Evolutionary conservation across 2,888 invertebrate genomes (phyloP).

Genomic region (Tachina fera): DNA sequence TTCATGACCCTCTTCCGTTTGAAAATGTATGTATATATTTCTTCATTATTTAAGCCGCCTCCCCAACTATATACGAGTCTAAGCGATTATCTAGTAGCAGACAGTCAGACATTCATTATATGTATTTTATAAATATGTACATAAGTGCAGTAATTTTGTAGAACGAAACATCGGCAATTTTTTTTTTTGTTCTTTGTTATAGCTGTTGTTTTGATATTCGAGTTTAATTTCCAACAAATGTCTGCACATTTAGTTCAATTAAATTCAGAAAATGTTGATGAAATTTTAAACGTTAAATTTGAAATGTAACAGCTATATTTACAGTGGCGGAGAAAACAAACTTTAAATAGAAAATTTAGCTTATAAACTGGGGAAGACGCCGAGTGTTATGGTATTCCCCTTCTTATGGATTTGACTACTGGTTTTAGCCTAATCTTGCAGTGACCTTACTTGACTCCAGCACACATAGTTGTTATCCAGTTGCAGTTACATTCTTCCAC

Average conservation of each 20-base stretch:
- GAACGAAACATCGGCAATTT: constrained; percentile 22
- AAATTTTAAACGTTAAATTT: constrained; percentile 37
- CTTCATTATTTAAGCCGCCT: neutral
- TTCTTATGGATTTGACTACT: too few relatives aligned
- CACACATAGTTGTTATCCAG: too few relatives aligned
- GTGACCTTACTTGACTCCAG: too few relatives aligned
- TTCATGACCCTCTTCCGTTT: constrained; percentile 39
- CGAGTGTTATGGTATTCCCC: too few relatives aligned
- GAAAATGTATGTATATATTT: neutral
- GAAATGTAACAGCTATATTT: neutral
- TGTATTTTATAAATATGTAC: constrained; percentile 7
- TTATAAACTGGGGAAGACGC: neutral
- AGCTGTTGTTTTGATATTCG: constrained; percentile 27
- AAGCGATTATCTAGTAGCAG: constrained; percentile 13
- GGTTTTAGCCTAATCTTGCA: too few relatives aligned
- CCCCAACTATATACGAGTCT: neutral
- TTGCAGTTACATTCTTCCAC: too few relatives aligned
- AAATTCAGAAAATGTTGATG: constrained; percentile 24
- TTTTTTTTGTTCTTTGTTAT: constrained; percentile 7
- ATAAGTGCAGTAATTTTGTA: neutral
- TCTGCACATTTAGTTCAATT: constrained; percentile 64
- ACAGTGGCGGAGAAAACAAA: neutral
- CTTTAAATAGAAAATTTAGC: neutral
- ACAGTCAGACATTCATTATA: neutral
- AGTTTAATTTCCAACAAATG: constrained; percentile 65